Evolutionary conservation across 2,797 vertebrate species (phyloP), one percentile per base, ranked within the genome.

Genomic region (Molothrus ater): DNA sequence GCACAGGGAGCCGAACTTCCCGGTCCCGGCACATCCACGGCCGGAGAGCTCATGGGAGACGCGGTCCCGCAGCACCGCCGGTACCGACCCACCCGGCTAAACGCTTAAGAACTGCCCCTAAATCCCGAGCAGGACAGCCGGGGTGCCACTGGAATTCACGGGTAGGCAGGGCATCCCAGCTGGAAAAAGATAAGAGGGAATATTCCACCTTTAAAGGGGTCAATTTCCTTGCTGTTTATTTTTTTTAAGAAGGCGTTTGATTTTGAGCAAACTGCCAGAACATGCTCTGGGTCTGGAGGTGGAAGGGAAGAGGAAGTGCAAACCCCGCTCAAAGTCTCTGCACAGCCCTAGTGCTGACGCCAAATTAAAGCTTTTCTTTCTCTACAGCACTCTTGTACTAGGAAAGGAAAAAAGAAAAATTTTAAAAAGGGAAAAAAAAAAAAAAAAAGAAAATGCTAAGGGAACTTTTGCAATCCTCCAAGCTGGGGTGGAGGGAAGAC

Each of bases 301-400:
- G 66, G 93, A 91, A 93, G 80, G 93, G 82, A 86, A 95, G 31
- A 88, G 87, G 88, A 96, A 91, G n/a, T 61, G 45, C 53, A 86
- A 96, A 80, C 29, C 12, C 20, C 2, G 36, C 40, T 72, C 54
- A 42, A 89, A 93, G 80, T 31, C 83, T 81, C 48, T 1, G 5
- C 4, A 7, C 57, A 61, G 74, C 81, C 50, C 45, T 29, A 15
- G 36, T 45, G 8, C 38, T 28, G 54, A 65, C 9, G 11, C 19
- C 54, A 68, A 54, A 80, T 64, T 45, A 57, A 68, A 93, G 17
- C 8, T 13, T 34, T 36, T 81, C 76, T 22, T 29, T 71, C 32
- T 50, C 38, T 70, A 45, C 29, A 48, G 42, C 31, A 22, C 42
- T 17, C 34, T 54, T 20, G 26, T 15, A 54, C 48, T 3, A n/a